These are phyloP conservation scores for Augochlorella aurata DNA, from an alignment of 2,888 invertebrate genomes.

Conservation along the genomic window DNA sequence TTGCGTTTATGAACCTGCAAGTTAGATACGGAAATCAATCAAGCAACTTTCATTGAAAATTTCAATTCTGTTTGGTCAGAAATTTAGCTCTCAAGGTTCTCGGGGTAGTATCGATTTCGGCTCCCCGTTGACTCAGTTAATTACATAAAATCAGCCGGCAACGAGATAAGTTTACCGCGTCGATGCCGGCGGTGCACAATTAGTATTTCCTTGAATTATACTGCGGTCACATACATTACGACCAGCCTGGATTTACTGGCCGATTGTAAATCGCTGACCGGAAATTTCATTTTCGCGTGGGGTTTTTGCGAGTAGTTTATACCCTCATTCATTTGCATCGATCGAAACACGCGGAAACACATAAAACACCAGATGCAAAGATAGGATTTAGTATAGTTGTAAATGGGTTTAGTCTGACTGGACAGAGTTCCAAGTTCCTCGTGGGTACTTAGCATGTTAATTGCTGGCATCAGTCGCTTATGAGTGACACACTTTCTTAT, in stretches of 20 bases:
- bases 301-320: conserved; percentile 19
- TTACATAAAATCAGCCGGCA: conserved; percentile 63
- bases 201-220: conserved; percentile 29
- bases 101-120: neutral
- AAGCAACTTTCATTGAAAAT: neutral
- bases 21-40: neutral
- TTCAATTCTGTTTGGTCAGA: neutral
- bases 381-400: neutral
- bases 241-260: conserved; percentile 16
- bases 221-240: conserved; percentile 13
- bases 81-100: neutral
- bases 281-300: conserved; percentile 28
- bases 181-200: conserved; percentile 23
- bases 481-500: too few relatives aligned
- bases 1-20: neutral
- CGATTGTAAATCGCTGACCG: neutral
- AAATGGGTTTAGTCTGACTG: too few relatives aligned
- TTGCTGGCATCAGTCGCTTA: too few relatives aligned
- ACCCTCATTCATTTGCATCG: conserved; percentile 13
- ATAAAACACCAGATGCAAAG: neutral
- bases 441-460: too few relatives aligned
- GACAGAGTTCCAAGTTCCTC: too few relatives aligned
- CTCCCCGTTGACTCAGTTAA: conserved; percentile 63
- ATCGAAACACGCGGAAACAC: neutral
- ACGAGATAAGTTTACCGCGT: conserved; percentile 49